Evolutionary conservation across 2,113 vertebrate species (phyloP).

Genomic region (Gadus macrocephalus): DNA sequence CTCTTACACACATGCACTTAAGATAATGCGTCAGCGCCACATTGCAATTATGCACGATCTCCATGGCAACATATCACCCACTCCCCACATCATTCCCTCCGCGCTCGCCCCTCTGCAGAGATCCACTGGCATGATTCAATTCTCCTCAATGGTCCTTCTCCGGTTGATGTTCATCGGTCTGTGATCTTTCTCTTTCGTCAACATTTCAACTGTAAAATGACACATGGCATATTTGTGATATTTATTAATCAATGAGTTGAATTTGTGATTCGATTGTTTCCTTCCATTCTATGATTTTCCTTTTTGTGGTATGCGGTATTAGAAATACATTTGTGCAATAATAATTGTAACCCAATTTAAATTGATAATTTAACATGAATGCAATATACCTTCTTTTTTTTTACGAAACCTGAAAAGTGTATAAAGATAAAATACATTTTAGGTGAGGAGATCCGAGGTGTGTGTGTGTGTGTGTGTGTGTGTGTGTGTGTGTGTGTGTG

Average conservation of each 20-base stretch:
- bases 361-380: slow-evolving; percentile 52
- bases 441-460: slow-evolving; percentile 20
- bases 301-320: slow-evolving; percentile 22
- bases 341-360: slow-evolving; percentile 61
- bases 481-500: slow-evolving; percentile 5
- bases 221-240: slow-evolving; percentile 61
- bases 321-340: slow-evolving; percentile 72
- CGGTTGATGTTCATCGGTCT: slow-evolving; percentile 30
- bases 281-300: slow-evolving; percentile 46
- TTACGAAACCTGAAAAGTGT: slow-evolving; percentile 62
- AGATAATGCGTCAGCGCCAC: slow-evolving; percentile 19
- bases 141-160: too few relatives aligned
- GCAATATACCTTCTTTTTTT: slow-evolving; percentile 72
- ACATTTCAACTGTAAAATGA: slow-evolving; percentile 17
- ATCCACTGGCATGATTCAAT: neutral
- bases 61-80: slow-evolving; percentile 37
- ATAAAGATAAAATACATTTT: slow-evolving; percentile 49
- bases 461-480: slow-evolving; percentile 20
- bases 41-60: slow-evolving; percentile 33
- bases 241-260: slow-evolving; percentile 45
- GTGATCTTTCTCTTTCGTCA: slow-evolving; percentile 13
- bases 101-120: slow-evolving; percentile 9
- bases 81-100: neutral
- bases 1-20: slow-evolving; percentile 3
- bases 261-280: slow-evolving; percentile 25